Percentiles rank a stretch among this genome's conserved stretches.
Evolutionary conservation across 2,888 invertebrate genomes (phyloP).

Genomic region (Acronicta aceris): DNA sequence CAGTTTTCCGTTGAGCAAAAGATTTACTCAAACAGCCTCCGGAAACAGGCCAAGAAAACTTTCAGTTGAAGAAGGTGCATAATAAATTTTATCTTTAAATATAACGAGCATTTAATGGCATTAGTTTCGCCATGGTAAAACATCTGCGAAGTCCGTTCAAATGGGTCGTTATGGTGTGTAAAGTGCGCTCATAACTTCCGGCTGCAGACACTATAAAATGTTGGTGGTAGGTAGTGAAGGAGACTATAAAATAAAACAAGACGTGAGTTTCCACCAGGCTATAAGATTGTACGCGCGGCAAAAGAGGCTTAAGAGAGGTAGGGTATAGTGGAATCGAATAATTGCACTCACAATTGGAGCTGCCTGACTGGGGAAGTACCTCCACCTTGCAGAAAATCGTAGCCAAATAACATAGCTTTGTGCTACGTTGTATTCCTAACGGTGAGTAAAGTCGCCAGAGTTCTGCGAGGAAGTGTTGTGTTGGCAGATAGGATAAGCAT

Average conservation of each 20-base stretch:
- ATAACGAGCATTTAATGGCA: conserved; percentile 28
- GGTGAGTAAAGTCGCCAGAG: too few relatives aligned
- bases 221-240: conserved; percentile 12
- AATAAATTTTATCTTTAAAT: conserved; percentile 33
- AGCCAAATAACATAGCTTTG: too few relatives aligned
- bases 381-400: too few relatives aligned
- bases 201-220: conserved; percentile 34
- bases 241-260: conserved; percentile 28
- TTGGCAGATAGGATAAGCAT: too few relatives aligned
- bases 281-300: background rate
- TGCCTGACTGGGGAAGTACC: too few relatives aligned
- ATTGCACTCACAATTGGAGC: too few relatives aligned
- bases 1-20: background rate
- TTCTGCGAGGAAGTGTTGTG: too few relatives aligned
- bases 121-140: conserved; percentile 29
- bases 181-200: conserved; percentile 37
- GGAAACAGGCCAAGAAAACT: conserved; percentile 8
- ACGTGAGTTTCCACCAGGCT: conserved; percentile 20
- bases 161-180: conserved; percentile 33
- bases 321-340: too few relatives aligned
- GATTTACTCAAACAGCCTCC: background rate
- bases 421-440: too few relatives aligned
- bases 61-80: conserved; percentile 18
- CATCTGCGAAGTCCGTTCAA: conserved; percentile 23
- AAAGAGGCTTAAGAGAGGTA: too few relatives aligned